Evolutionary conservation across 2,888 invertebrate genomes (phyloP), one percentile per base, ranked within the genome.

Genomic region (Galeopsomyia nigrocyanea): DNA sequence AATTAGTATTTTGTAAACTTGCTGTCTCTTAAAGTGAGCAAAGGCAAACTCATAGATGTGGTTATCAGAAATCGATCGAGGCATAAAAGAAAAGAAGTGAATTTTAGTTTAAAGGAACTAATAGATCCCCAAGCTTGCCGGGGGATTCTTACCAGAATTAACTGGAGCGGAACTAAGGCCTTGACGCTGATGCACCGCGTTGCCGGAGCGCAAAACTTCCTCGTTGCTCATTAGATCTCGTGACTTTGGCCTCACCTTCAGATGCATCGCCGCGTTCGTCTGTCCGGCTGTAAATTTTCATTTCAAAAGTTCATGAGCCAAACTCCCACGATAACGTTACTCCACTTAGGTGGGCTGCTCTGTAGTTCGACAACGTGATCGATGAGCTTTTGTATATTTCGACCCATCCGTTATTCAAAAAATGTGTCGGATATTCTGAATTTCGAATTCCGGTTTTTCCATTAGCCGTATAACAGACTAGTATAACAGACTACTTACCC

Each of bases 151-250:
- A 26, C 88, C 89, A 17, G 90, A 89, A 82, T 88, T 89, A 69
- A 88, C 82, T 62, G 87, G 83, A 16, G 87, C 86, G 72, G 85
- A 82, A 82, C 85, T 87, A 80, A 82, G 79, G 69, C 86, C 85
- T 75, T 86, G 86, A 71, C 83, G 84, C 71, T 83, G 83, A 75
- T 85, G 84, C 68, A 86, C 83, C 74, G 84, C 83, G 79, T 86
- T 85, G 68, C 84, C 82, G 46, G 83, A 80, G 62, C 85, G 84
- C 67, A 86, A 77, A 78, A 94, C 92, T 83, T 95, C 95, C 81
- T 94, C 94, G 57, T 94, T 94, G 61, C 92, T 93, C 56, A 92
- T 92, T 80, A 94, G 93, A 78, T 94, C 93, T 31, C 91, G 94
- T 0, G 95, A 94, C 75, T 92, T 90, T 0, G 93, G 92, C 83